Evolutionary conservation across 2,797 vertebrate species (phyloP), one percentile per base, ranked within the genome.

Genomic region (Chelmon rostratus): DNA sequence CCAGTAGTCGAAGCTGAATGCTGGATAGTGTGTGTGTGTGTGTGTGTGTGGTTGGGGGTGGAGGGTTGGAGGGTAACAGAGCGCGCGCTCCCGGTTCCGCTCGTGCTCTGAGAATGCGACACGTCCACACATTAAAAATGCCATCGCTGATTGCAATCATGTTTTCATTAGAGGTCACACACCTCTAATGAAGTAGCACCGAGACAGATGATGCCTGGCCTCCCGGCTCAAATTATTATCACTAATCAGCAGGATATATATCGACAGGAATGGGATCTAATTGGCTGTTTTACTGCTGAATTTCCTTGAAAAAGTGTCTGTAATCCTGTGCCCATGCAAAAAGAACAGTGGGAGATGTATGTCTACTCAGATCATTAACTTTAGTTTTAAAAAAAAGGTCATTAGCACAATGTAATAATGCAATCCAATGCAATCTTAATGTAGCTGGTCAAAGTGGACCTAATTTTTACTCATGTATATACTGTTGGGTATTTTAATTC

Each of bases 61-160:
- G 59, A 7, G 46, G 1, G 28, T 6, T 7, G 4, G 21, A 40
- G 42, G 11, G 56, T 0, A 5, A 6, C 9, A 23, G 59, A n/a
- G 57, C 10, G 88, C 76, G 85, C 90, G 89, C 87, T 56, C 71
- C 68, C 67, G 35, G 79, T 86, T 85, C 77, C 82, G 93, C 92
- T 93, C 92, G 90, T 89, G 81, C 89, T 77, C 78, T 56, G 69
- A 81, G 86, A 89, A 89, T 93, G 93, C 93, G 92, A 93, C 93
- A 91, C 82, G 88, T 83, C 64, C 84, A 65, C 80, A 77, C 56
- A 71, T 79, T 68, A 82, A 85, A 91, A 88, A 91, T 77, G 73
- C 73, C 73, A 85, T 64, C 46, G 47, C 59, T 84, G 88, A 88
- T 88, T 87, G 83, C 79, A 76, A 87, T 87, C 80, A 73, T 82